Percentiles rank a stretch among this genome's conserved stretches.
Evolutionary conservation across 2,797 vertebrate species (phyloP).

Genomic region (Falco rusticolus): DNA sequence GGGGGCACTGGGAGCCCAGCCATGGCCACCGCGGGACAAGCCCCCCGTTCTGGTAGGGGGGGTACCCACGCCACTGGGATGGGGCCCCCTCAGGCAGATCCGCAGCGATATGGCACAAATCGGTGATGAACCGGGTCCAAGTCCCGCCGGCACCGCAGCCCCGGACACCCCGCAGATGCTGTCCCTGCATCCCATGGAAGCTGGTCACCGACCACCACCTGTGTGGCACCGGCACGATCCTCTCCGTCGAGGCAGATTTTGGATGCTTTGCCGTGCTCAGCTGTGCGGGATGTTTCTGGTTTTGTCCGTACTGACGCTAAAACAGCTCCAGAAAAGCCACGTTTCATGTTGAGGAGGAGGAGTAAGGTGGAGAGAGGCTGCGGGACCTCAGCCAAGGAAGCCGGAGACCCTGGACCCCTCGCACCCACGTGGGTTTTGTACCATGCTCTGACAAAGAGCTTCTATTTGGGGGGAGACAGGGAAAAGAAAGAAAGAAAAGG

Average conservation of each 20-base stretch:
- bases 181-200: accelerated
- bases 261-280: not conserved
- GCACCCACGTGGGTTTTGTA: not conserved
- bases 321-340: not conserved
- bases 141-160: not conserved
- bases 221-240: accelerated
- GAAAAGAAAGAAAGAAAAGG: not conserved
- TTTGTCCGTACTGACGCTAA: accelerated
- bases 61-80: not conserved
- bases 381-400: not conserved
- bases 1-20: not conserved
- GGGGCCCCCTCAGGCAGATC: accelerated
- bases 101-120: not conserved
- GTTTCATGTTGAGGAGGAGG: not conserved
- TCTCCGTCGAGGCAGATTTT: not conserved
- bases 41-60: not conserved
- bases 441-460: not conserved
- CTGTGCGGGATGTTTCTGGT: not conserved
- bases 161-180: accelerated
- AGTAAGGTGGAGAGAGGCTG: accelerated
- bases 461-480: not conserved
- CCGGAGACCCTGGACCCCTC: accelerated
- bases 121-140: not conserved
- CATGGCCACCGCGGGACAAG: not conserved
- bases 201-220: accelerated